Evolutionary conservation across 2,888 invertebrate species (phyloP).

Genomic region (Mystacides longicornis): DNA sequence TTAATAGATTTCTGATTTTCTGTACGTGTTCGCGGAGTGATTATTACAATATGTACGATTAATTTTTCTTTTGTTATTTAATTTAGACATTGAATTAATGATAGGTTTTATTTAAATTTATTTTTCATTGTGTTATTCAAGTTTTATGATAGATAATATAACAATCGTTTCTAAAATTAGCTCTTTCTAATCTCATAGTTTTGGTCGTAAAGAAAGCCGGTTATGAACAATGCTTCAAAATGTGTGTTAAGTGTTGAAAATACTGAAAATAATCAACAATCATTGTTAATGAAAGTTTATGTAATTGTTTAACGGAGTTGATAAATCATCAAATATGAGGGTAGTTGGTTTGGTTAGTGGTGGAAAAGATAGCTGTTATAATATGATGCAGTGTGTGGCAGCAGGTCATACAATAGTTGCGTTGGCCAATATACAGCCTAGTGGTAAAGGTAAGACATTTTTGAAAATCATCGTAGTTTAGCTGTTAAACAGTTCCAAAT

Average conservation of each 20-base stretch:
- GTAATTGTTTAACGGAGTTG: not conserved
- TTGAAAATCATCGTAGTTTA: too few relatives aligned
- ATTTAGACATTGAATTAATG: too few relatives aligned
- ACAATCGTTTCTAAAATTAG: conserved; percentile 9
- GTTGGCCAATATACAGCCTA: conserved; percentile 89
- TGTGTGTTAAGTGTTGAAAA: not conserved
- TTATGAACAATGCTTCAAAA: conserved; percentile 8
- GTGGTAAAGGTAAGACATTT: conserved; percentile 65
- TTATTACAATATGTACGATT: too few relatives aligned
- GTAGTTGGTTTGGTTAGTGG: conserved; percentile 90
- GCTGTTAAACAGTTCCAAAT: too few relatives aligned
- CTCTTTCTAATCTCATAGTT: conserved; percentile 4
- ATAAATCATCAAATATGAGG: conserved; percentile 59
- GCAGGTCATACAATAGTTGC: conserved; percentile 95
- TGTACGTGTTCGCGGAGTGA: too few relatives aligned
- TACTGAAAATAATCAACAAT: not conserved
- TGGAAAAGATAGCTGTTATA: conserved; percentile 99
- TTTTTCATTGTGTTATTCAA: too few relatives aligned
- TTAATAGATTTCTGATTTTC: too few relatives aligned
- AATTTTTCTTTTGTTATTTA: too few relatives aligned
- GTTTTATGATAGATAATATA: not conserved
- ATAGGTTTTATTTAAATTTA: too few relatives aligned
- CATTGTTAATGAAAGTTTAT: not conserved
- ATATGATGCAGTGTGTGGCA: conserved; percentile 95
- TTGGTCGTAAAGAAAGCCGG: not conserved